These are phyloP conservation scores for Patella ulyssiponensis DNA, from an alignment of 2,888 invertebrate genomes.

Conservation along the genomic window DNA sequence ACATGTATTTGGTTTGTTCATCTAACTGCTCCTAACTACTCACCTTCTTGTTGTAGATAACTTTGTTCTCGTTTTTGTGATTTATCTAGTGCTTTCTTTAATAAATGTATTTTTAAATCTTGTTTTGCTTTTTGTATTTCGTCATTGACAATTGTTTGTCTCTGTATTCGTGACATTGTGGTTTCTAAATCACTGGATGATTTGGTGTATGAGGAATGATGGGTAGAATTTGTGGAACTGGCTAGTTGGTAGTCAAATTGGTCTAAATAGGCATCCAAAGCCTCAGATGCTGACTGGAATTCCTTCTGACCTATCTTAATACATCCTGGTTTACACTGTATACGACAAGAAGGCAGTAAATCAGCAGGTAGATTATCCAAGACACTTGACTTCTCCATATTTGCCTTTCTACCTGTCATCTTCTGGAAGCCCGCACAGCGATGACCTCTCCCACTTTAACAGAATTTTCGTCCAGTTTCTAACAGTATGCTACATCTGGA, in stretches of 20 bases:
- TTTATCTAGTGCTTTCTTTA: conserved; percentile 6
- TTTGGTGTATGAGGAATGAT: too few relatives aligned
- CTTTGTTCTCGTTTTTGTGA: not conserved
- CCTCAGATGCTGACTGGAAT: conserved; percentile 58
- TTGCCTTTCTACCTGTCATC: not conserved
- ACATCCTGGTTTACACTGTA: conserved; percentile 46
- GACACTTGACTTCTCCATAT: not conserved
- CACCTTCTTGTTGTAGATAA: conserved; percentile 2
- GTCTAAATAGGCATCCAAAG: conserved; percentile 57
- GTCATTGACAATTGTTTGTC: not conserved
- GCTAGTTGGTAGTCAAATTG: conserved; percentile 45
- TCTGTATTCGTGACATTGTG: not conserved
- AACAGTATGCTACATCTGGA: too few relatives aligned
- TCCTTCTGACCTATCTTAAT: conserved; percentile 52
- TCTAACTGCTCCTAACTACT: not conserved
- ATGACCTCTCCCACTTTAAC: too few relatives aligned
- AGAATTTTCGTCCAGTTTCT: too few relatives aligned
- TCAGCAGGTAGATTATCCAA: not conserved
- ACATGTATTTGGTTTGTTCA: too few relatives aligned
- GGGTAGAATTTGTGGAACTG: not conserved
- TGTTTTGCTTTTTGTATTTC: not conserved
- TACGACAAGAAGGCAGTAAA: conserved; percentile 39
- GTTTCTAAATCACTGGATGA: not conserved
- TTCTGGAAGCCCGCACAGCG: not conserved
- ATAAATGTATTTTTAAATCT: not conserved